phyloP scores from a whole-genome alignment of 1,140 invertebrate species.

The Drusus annulatus region DNA sequence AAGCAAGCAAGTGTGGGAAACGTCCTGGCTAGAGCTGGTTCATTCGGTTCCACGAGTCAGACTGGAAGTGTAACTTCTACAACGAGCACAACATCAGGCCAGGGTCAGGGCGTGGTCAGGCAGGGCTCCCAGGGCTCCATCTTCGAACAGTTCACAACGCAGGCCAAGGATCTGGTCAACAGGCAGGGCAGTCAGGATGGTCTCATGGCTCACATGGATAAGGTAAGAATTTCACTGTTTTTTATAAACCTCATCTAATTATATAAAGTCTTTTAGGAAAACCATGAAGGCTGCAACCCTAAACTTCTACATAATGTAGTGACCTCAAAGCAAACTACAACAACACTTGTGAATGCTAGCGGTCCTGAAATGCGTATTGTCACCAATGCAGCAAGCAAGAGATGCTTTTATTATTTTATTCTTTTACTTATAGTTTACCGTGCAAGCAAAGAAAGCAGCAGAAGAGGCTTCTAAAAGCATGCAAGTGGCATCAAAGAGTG shows the following conservation, averaged over 20 bases:
- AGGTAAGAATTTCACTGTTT: slow-evolving; percentile 76
- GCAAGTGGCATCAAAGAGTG: slow-evolving; percentile 86
- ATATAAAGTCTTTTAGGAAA: no score
- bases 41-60: slow-evolving; percentile 72
- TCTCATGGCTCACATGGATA: slow-evolving; percentile 90
- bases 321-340: no score
- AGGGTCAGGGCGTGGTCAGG: slow-evolving; percentile 72
- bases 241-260: no score
- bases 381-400: no score
- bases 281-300: no score
- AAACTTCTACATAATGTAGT: no score
- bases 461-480: slow-evolving; percentile 88
- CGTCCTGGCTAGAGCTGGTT: slow-evolving; percentile 76
- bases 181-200: slow-evolving; percentile 92
- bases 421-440: slow-evolving; percentile 76
- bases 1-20: slow-evolving; percentile 76
- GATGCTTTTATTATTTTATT: not conserved
- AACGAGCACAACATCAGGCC: slow-evolving; percentile 56
- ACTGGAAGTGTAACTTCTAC: slow-evolving; percentile 53
- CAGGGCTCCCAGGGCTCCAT: slow-evolving; percentile 87
- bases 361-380: no score
- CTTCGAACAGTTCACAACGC: slow-evolving; percentile 87
- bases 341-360: no score
- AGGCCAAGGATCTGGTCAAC: slow-evolving; percentile 90
- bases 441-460: slow-evolving; percentile 90